Evolutionary conservation across 2,797 vertebrate genomes (phyloP), one percentile per base, ranked within the genome.

Genomic region (Capromys pilorides): DNA sequence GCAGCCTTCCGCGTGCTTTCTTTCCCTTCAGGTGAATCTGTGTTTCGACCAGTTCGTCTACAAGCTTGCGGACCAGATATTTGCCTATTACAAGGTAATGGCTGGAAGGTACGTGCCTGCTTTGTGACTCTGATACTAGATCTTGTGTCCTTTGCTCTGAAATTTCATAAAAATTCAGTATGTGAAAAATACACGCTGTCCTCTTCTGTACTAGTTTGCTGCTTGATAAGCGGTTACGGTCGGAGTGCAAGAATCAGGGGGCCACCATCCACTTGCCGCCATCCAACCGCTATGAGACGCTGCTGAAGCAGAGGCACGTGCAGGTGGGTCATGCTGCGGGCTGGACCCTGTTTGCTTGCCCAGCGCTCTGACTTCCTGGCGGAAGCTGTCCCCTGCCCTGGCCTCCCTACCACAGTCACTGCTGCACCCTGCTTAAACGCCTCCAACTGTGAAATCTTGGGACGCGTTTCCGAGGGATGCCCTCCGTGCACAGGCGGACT

Each of bases 21-120:
- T 93, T 90, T 77, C 66, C 66, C 28, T 77, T 77, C 79, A 99
- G 99, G 99, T 99, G 94, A 99, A 99, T 97, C 97, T 99, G 0
- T 99, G 99, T 98, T 99, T 99, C 97, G 99, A 99, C 98, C 99
- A 99, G 96, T 99, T 99, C 97, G 99, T 99, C 93, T 99, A 99
- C 98, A 99, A 99, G 94, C 98, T 99, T 93, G 99, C 99, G 24
- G 99, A 99, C 98, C 99, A 99, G 97, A 99, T 99, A 97, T 99
- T 99, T 98, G 99, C 98, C 0, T 99, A 99, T 98, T 99, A 99
- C 98, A 99, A 99, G 97, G 98, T 99, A 91, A 98, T 99, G 97
- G 99, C 99, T 24, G 99, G 99, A 98, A 99, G 99, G 99, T 99
- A 97, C 22, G 95, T 98, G 36, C 31, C 5, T 78, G 61, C 2